Evolutionary conservation across 2,113 vertebrate genomes (phyloP).

Genomic region (Gallinago jamesoni): DNA sequence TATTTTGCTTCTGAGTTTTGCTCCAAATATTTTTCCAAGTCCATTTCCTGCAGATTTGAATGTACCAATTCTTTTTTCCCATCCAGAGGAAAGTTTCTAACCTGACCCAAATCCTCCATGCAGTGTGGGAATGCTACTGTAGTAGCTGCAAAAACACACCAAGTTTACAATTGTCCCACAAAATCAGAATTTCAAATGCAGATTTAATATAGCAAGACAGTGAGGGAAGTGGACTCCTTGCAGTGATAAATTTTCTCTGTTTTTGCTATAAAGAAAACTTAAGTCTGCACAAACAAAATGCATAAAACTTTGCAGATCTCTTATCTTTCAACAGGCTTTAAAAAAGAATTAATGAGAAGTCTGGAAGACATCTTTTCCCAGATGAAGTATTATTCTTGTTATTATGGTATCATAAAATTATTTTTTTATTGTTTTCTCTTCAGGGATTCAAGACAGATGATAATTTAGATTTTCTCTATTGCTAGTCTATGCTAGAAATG

Average conservation of each 20-base stretch:
- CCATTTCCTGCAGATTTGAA: neutral
- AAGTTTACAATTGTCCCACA: neutral
- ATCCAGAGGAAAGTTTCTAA: neutral
- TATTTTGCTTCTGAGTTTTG: slow-evolving; percentile 5
- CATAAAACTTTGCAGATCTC: slow-evolving; percentile 16
- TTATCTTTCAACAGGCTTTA: slow-evolving; percentile 20
- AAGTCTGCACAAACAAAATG: slow-evolving; percentile 55
- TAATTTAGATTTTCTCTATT: slow-evolving; percentile 54
- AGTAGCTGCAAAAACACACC: neutral
- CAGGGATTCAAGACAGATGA: slow-evolving; percentile 32
- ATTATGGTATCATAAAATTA: slow-evolving; percentile 48
- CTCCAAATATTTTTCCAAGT: neutral
- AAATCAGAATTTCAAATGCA: neutral
- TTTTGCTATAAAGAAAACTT: slow-evolving; percentile 44
- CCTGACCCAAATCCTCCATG: neutral
- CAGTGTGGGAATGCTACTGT: neutral
- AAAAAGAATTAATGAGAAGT: slow-evolving; percentile 36
- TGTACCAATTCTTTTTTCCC: neutral
- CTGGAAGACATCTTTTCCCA: slow-evolving; percentile 24
- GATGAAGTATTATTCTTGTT: slow-evolving; percentile 53
- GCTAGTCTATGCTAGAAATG: slow-evolving; percentile 16
- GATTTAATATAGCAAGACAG: neutral
- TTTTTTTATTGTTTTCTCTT: slow-evolving; percentile 63
- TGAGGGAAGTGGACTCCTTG: neutral
- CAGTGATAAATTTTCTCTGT: neutral